Evolutionary conservation across 2,888 invertebrate genomes (phyloP).

Genomic region (Abrostola tripartita): DNA sequence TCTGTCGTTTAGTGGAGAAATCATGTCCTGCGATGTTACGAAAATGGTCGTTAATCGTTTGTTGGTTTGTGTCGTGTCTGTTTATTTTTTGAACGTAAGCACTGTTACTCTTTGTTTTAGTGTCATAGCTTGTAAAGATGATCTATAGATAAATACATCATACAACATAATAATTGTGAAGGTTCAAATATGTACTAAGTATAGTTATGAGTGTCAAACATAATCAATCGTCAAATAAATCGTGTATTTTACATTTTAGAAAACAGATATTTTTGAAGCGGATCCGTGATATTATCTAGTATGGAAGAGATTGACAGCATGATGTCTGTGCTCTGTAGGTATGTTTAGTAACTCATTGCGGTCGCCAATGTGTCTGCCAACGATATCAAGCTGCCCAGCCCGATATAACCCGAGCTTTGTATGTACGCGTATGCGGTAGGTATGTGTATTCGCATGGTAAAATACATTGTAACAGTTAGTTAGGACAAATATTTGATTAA

Average conservation of each 20-base stretch:
- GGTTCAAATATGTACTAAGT: constrained; percentile 2
- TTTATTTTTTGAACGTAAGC: background rate
- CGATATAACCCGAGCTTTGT: background rate
- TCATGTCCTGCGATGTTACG: constrained; percentile 16
- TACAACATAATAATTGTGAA: too few species aligned
- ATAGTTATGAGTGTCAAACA: constrained; percentile 6
- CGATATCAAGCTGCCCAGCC: background rate
- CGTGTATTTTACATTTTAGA: too few species aligned
- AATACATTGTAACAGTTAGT: too few species aligned
- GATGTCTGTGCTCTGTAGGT: constrained; percentile 23
- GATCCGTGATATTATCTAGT: constrained; percentile 25
- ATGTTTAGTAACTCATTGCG: constrained; percentile 28
- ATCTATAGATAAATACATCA: too few species aligned
- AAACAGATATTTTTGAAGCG: background rate
- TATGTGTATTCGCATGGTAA: too few species aligned
- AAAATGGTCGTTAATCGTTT: constrained; percentile 19
- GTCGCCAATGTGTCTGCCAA: constrained; percentile 48
- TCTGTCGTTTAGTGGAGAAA: constrained; percentile 25
- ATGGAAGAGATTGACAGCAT: constrained; percentile 30
- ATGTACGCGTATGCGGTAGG: too few species aligned
- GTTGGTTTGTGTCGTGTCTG: constrained; percentile 11
- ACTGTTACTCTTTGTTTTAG: too few species aligned
- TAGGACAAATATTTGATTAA: background rate
- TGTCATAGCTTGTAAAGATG: too few species aligned
- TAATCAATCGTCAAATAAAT: too few species aligned